These are phyloP conservation scores for Rambutsinella grinnellia DNA, from an alignment of 2,888 invertebrate genomes.

Conservation along the genomic window DNA sequence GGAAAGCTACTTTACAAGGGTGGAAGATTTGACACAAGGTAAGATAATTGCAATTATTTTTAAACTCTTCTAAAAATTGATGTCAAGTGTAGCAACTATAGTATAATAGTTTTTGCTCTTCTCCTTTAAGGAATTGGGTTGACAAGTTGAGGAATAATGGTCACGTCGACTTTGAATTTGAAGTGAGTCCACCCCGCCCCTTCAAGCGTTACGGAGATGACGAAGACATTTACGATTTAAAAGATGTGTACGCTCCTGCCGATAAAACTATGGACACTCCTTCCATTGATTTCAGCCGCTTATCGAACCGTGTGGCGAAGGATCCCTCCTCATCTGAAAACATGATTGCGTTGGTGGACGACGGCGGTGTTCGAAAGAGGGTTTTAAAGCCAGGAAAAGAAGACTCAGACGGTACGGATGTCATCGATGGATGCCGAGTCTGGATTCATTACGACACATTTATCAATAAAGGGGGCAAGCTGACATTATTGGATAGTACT, in stretches of 20 bases:
- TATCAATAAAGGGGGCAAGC: background rate
- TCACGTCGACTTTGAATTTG: constrained; percentile 5
- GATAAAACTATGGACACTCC: background rate
- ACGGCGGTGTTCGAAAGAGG: constrained; percentile 19
- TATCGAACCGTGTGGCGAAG: background rate
- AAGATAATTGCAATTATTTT: too few relatives aligned
- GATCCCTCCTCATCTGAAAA: background rate
- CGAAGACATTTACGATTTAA: background rate
- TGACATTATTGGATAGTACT: constrained; percentile 10
- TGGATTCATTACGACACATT: constrained; percentile 36
- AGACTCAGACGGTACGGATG: background rate
- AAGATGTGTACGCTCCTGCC: background rate
- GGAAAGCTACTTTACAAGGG: background rate
- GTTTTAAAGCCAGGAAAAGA: background rate
- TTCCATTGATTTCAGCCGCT: background rate
- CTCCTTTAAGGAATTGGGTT: background rate
- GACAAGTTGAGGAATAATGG: constrained; percentile 1
- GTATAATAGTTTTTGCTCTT: background rate
- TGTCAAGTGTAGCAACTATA: too few relatives aligned
- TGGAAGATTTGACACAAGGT: background rate
- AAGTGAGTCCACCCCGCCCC: background rate
- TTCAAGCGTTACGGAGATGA: background rate
- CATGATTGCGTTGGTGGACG: background rate
- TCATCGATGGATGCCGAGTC: constrained; percentile 20
- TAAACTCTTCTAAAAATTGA: too few relatives aligned